A percentile compares a stretch with the other conserved stretches of the same genome.
phyloP scores from a whole-genome alignment of 2,888 invertebrate species.

The Polydesmus complanatus region DNA sequence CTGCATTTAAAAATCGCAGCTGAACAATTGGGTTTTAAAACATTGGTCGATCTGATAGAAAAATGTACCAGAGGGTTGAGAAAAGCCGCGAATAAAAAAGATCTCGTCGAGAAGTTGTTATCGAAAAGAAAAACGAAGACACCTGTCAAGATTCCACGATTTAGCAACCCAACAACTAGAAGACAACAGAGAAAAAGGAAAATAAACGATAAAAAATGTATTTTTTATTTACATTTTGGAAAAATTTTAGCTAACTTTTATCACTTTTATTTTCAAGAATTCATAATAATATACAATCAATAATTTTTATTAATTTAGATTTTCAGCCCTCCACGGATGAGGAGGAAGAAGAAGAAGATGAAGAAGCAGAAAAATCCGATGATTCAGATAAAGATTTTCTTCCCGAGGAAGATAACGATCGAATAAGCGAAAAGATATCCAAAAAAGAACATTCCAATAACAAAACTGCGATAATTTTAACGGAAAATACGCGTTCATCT shows the following conservation, averaged over 20 bases:
- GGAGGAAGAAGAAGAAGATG: neutral
- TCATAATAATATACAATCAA: neutral
- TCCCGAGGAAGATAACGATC: neutral
- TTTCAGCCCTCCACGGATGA: neutral
- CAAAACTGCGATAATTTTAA: too few relatives aligned
- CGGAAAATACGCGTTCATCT: too few relatives aligned
- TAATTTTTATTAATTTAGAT: neutral
- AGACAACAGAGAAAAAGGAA: neutral
- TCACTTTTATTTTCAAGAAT: too few relatives aligned
- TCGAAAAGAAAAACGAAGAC: neutral
- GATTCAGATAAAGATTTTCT: neutral
- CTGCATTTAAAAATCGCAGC: neutral
- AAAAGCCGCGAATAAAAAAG: neutral
- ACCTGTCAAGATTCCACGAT: neutral
- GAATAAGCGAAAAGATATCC: too few relatives aligned
- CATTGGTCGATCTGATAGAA: neutral
- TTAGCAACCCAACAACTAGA: neutral
- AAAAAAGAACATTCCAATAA: too few relatives aligned
- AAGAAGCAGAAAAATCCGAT: neutral
- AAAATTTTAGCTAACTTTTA: too few relatives aligned
- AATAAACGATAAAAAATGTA: neutral
- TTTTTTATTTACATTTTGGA: too few relatives aligned
- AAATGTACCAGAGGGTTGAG: neutral
- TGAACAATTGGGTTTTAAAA: neutral
- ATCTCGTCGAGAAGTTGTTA: neutral